A percentile compares a stretch with the other conserved stretches of the same genome.
These are phyloP conservation scores for Catostomus latipinnis DNA, from an alignment of 2,797 vertebrate genomes.

Conservation along the genomic window DNA sequence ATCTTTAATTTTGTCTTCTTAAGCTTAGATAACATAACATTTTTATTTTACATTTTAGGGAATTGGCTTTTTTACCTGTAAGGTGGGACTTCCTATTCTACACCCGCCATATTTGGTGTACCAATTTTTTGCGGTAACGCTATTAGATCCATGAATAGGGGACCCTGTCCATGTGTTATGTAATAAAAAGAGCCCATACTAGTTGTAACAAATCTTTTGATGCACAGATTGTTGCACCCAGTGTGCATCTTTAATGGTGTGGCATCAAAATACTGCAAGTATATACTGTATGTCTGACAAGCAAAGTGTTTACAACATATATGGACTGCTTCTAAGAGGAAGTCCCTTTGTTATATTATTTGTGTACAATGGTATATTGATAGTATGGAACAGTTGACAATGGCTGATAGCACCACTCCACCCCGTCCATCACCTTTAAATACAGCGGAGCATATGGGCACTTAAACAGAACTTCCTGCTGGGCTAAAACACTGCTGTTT, in stretches of 20 bases:
- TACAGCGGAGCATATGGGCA: constrained; percentile 57
- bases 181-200: neutral
- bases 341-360: constrained; percentile 30
- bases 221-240: neutral
- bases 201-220: neutral
- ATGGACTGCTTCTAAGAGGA: neutral
- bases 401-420: neutral
- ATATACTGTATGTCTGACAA: neutral
- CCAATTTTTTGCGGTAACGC: too few relatives aligned
- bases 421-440: constrained; percentile 30
- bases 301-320: neutral
- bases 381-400: constrained; percentile 19
- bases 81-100: too few relatives aligned
- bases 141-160: too few relatives aligned
- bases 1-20: too few relatives aligned
- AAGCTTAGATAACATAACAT: too few relatives aligned
- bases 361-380: constrained; percentile 7
- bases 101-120: too few relatives aligned
- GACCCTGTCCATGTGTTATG: too few relatives aligned
- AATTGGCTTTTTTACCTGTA: too few relatives aligned
- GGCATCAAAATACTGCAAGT: too few relatives aligned
- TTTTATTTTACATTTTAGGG: too few relatives aligned
- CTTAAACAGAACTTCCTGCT: constrained; percentile 50
- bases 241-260: too few relatives aligned
- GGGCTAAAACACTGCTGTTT: constrained; percentile 57